Base-by-base conservation (phyloP, 2,888 invertebrate species). In the Zaprionus lineosus region DNA sequence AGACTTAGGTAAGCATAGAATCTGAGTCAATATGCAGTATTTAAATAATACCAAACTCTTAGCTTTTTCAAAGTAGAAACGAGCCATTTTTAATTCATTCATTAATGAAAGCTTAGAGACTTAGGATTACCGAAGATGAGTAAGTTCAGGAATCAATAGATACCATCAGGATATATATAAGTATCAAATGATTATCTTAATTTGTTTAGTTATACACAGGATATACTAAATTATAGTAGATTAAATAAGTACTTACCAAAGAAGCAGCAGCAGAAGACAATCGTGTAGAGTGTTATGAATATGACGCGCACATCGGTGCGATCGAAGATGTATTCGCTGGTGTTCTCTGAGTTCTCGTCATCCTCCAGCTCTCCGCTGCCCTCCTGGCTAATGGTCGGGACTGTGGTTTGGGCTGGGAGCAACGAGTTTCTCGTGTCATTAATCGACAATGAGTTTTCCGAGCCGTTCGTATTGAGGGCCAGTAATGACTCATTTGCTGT, bases 211-310 rank as follows among this genome's bases (percentile, higher is more conserved):
- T n/a, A n/a, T n/a, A n/a, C n/a, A n/a, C n/a, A n/a, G n/a, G n/a
- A n/a, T n/a, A n/a, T n/a, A n/a, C n/a, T n/a, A n/a, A n/a, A n/a
- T n/a, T n/a, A n/a, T n/a, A n/a, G n/a, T n/a, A 8, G 9, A 28
- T 8, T 28, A n/a, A 7, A 3, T 28, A 11, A 12, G 24, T 58
- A 93, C 95, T 95, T 89, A 95, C 95, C 95, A 85, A 95, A 94
- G 89, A 95, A 95, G 88, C 95, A 95, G 84, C 94, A 93, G 89
- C 95, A 94, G 89, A 95, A 95, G 12, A 95, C 95, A 65, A 95
- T 90, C 1, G 94, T 93, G 87, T 95, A 95, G 18, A 95, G 91
- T 0, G 93, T 93, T 84, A 95, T 94, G 89, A 95, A 95, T 83
- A 95, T 92, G 43, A 93, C 92, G 85, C 93, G 92, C 50, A 95